phyloP scores from a whole-genome alignment of 2,113 vertebrate genomes.

The Rhinopomastus cyanomelas region DNA sequence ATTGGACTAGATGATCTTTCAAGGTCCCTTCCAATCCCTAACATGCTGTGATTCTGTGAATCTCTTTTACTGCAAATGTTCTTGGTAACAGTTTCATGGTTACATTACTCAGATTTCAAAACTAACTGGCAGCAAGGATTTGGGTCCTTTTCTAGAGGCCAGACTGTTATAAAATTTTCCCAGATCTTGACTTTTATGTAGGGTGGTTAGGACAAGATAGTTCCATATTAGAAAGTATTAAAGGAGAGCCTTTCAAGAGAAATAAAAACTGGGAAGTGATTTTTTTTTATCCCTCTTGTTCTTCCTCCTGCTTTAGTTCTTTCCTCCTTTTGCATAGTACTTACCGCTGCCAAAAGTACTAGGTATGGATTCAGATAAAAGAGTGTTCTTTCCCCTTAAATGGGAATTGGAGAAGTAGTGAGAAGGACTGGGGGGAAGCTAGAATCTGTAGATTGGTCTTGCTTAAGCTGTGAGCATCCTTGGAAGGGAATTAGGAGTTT shows the following conservation, averaged over 20 bases:
- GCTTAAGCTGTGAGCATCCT: slow-evolving; percentile 23
- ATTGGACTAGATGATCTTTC: too few relatives aligned
- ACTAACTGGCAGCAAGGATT: not conserved
- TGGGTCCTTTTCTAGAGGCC: not conserved
- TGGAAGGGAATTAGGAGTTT: slow-evolving; percentile 18
- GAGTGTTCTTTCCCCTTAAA: not conserved
- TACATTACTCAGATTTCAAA: not conserved
- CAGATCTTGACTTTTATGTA: not conserved
- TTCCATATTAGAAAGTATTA: not conserved
- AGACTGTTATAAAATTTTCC: not conserved
- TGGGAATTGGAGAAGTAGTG: not conserved
- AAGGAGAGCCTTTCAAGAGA: not conserved
- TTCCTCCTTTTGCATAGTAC: not conserved
- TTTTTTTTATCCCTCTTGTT: accelerated
- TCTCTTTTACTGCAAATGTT: not conserved
- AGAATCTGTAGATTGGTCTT: slow-evolving; percentile 35
- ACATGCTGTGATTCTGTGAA: too few relatives aligned
- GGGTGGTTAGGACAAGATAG: not conserved
- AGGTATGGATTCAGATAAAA: not conserved
- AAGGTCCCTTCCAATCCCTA: too few relatives aligned
- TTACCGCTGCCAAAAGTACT: not conserved
- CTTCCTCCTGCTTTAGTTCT: accelerated
- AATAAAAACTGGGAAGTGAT: not conserved
- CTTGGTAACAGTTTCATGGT: not conserved
- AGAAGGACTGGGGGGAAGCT: slow-evolving; percentile 15